Conservation (phyloP, 1,140 invertebrate species). For the Teleogryllus occipitalis region DNA sequence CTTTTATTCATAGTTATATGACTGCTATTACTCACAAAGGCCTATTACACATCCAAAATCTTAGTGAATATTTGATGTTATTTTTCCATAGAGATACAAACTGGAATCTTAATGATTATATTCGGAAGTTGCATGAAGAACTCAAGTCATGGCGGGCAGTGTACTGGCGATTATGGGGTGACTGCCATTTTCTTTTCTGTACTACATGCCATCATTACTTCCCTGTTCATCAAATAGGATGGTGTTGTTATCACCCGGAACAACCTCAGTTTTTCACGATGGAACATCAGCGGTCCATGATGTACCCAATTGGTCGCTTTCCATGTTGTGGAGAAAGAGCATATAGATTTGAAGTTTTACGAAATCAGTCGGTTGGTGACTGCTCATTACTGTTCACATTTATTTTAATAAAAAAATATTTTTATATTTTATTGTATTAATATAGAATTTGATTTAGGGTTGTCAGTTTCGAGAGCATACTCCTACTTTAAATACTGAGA, state of each 20-base stretch:
- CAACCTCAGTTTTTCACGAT: slow-evolving; percentile 64
- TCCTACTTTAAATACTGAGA: slow-evolving; percentile 43
- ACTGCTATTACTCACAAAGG: too few species aligned
- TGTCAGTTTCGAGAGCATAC: slow-evolving; percentile 55
- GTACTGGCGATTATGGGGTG: slow-evolving; percentile 88
- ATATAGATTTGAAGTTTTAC: slow-evolving; percentile 60
- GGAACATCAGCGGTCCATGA: slow-evolving; percentile 47
- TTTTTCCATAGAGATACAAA: slow-evolving; percentile 42
- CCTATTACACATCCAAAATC: too few species aligned
- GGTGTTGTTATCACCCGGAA: slow-evolving; percentile 72
- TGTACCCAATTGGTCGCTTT: slow-evolving; percentile 45
- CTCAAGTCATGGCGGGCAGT: slow-evolving; percentile 80
- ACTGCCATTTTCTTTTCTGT: slow-evolving; percentile 73
- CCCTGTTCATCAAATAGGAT: slow-evolving; percentile 63
- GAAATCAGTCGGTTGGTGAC: not conserved
- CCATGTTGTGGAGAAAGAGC: slow-evolving; percentile 79
- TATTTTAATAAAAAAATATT: not conserved
- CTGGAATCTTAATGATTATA: slow-evolving; percentile 79
- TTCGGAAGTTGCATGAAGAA: slow-evolving; percentile 62
- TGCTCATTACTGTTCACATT: not conserved
- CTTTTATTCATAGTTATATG: too few species aligned
- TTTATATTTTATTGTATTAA: not conserved
- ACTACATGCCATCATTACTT: slow-evolving; percentile 65
- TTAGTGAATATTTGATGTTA: not conserved
- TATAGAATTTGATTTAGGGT: slow-evolving; percentile 31